Evolutionary conservation across 2,888 invertebrate genomes (phyloP), one percentile per base, ranked within the genome.

Genomic region (Drosophila melanosoma): DNA sequence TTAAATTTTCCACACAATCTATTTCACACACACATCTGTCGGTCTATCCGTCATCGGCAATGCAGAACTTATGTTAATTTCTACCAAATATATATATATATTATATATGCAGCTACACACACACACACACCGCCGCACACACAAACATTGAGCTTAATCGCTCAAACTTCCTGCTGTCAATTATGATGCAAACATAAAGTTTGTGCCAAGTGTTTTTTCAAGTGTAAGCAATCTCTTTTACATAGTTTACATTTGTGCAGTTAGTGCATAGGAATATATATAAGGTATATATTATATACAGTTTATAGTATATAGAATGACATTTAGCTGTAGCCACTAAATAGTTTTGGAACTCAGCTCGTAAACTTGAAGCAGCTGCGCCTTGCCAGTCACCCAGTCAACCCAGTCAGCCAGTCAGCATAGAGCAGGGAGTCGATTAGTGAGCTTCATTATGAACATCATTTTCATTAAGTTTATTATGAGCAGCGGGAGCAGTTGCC

Each of bases 381-480:
- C 20, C 66, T 70, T 36, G 32, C 29, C 49, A 49, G 42, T 15
- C 8, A 29, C 29, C 42, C 42, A 20, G 20, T 42, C 17, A 8
- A 20, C 8, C 20, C 20, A 20, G 29, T 6, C 8, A 17, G 23
- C 26, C 29, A 36, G 33, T 12, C 26, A 49, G 15, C 32, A 45
- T 15, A 61, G 29, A 58, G 56, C 38, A 56, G 29, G 58, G 69
- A 87, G 87, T 89, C 89, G 85, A 85, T 85, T 86, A 86, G 89
- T 80, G 87, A 67, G 89, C 89, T 84, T 82, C 78, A 86, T 84
- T 87, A 89, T 87, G 80, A 78, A 67, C 87, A 89, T 84, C 66
- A 84, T 87, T 86, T 86, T 89, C 89, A 86, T 86, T 86, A 86
- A 77, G 80, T 86, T 89, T 84, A 86, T 89, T 87, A 89, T 65